These are phyloP conservation scores for Xenopus tropicalis DNA, from an alignment of 2,113 vertebrate genomes.

Conservation along the genomic window DNA sequence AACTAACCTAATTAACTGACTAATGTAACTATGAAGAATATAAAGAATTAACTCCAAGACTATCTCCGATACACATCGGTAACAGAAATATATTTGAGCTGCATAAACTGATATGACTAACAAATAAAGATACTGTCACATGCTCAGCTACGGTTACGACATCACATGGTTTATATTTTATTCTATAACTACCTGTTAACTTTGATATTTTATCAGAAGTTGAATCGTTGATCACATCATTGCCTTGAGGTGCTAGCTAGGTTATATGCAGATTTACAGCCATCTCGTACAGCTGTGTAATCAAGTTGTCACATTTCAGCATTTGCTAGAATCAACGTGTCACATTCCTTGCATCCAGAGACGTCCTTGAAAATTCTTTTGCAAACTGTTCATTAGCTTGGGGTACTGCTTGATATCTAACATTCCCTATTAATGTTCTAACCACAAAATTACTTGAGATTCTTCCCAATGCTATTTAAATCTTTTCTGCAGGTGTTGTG, in stretches of 20 bases:
- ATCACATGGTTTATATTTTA: too few species aligned
- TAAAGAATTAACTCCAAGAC: too few species aligned
- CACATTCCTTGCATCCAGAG: constrained; percentile 34
- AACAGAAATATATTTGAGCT: too few species aligned
- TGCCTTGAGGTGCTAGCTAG: constrained; percentile 6
- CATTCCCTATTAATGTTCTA: background rate
- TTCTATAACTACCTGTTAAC: background rate
- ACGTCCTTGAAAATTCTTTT: constrained; percentile 43
- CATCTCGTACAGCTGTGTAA: constrained; percentile 36
- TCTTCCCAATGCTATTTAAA: too few species aligned
- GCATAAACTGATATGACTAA: too few species aligned
- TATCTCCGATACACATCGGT: too few species aligned
- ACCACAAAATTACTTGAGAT: background rate
- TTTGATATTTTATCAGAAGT: constrained; percentile 11
- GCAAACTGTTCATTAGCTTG: constrained; percentile 39
- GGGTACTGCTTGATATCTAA: constrained; percentile 31
- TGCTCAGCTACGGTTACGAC: too few species aligned
- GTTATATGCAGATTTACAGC: constrained; percentile 34
- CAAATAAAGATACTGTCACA: too few species aligned
- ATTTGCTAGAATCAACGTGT: constrained; percentile 33
- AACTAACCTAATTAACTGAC: too few species aligned
- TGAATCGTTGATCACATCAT: constrained; percentile 7
- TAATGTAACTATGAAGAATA: too few species aligned
- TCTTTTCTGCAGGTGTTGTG: too few species aligned
- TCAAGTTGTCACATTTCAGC: constrained; percentile 36